Evolutionary conservation across 2,113 vertebrate genomes (phyloP), one percentile per base, ranked within the genome.

Genomic region (Triplophysa dalaica): DNA sequence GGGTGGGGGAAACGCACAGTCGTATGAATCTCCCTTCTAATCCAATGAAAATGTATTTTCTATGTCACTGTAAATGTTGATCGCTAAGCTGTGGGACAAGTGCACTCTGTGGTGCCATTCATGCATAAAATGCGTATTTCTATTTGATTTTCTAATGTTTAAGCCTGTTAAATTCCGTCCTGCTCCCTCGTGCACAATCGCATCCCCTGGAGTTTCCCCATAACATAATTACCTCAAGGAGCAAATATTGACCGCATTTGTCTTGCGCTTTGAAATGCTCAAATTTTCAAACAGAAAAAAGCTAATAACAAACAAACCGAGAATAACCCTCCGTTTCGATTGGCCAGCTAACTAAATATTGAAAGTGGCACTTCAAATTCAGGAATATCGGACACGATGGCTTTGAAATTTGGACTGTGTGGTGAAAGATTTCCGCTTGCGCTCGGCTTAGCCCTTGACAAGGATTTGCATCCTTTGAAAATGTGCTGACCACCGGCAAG

Each of bases 401-500:
- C 75, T 83, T 80, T 60, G 74, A 80, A 78, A 81, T 75, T 70
- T 41, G 19, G 62, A 66, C 52, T 21, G 72, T 24, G 50, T 13
- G 16, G 33, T 19, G 56, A 82, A 82, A 60, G 83, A 80, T 77
- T 82, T 83, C 48, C 29, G 24, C 67, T 81, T 19, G 21, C 69
- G 45, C 77, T 70, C 29, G 29, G 75, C 79, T 81, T 81, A 56
- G 68, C 79, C 63, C 64, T 62, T 60, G 58, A 81, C 58, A 33
- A 58, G 29, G 83, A 85, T 81, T 83, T 85, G 83, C 86, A 84
- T 82, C 52, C 60, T 72, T 70, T 69, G 75, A 79, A 81, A 87
- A 84, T 81, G 61, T 87, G 81, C 84, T 87, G 86, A 87, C 81
- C 81, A 78, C 67, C 70, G 19, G 66, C 21, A 26, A 79, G 63